A percentile compares a stretch with the other conserved stretches of the same genome.
These are phyloP conservation scores for Leucophenga montana DNA, from an alignment of 2,888 invertebrate species.

Conservation along the genomic window DNA sequence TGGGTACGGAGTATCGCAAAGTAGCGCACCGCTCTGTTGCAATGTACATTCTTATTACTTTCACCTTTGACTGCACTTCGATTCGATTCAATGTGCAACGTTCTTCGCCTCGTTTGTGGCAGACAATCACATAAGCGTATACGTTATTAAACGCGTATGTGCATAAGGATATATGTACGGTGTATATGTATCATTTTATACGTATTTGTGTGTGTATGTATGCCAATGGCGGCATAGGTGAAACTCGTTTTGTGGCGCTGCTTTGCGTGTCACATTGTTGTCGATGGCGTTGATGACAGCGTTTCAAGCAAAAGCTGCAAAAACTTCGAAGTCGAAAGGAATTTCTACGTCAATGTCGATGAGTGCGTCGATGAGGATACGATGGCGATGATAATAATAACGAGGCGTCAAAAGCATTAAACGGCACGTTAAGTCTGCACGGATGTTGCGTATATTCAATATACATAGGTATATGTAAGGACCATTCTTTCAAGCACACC, in stretches of 20 bases:
- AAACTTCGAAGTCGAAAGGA: neutral
- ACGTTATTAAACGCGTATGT: constrained; percentile 1
- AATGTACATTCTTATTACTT: neutral
- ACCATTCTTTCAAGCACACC: neutral
- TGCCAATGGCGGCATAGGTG: neutral
- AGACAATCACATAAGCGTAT: constrained; percentile 12
- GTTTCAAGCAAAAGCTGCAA: neutral
- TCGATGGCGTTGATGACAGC: constrained; percentile 6
- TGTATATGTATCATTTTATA: too few relatives aligned
- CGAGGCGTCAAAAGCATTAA: constrained; percentile 29
- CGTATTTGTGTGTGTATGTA: neutral
- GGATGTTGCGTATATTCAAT: constrained; percentile 12
- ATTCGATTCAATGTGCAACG: neutral
- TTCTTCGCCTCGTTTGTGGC: neutral
- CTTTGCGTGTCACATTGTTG: constrained; percentile 18
- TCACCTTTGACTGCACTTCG: constrained; percentile 18
- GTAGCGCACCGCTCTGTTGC: too few relatives aligned
- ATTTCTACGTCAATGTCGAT: constrained; percentile 3
- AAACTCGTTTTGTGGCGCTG: neutral
- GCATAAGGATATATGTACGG: too few relatives aligned
- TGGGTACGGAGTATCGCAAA: too few relatives aligned
- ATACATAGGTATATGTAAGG: neutral
- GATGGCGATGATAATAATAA: constrained; percentile 21
- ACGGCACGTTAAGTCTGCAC: constrained; percentile 18
- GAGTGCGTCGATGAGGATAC: too few relatives aligned